These are phyloP conservation scores for Tetragonula clypearis DNA, from an alignment of 1,140 invertebrate genomes.

Conservation along the genomic window DNA sequence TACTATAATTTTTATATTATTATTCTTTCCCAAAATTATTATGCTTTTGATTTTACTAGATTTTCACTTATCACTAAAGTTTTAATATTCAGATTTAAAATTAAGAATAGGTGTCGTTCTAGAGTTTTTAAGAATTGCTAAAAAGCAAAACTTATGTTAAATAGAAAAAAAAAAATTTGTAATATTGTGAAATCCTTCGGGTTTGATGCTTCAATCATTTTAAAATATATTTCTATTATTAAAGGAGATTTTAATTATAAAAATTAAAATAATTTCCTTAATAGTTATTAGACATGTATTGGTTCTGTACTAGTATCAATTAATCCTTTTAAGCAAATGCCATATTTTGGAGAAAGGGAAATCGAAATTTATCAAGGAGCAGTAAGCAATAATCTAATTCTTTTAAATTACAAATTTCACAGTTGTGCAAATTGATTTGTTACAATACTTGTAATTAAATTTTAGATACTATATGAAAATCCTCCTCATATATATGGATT, in stretches of 20 bases:
- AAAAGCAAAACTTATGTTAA: no score
- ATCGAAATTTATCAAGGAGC: conserved; percentile 89
- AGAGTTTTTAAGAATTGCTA: no score
- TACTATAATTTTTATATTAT: no score
- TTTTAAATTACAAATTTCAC: neutral
- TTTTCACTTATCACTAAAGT: no score
- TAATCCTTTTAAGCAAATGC: conserved; percentile 91
- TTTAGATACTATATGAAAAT: conserved; percentile 88
- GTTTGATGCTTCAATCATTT: no score
- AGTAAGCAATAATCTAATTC: conserved; percentile 78
- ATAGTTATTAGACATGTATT: conserved; percentile 87
- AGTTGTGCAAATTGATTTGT: neutral
- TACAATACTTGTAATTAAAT: neutral
- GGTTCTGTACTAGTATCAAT: conserved; percentile 91
- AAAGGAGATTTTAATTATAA: neutral
- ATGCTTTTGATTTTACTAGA: no score
- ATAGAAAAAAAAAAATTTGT: no score
- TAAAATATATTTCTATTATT: neutral
- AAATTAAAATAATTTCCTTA: conserved; percentile 70
- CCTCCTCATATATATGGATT: conserved; percentile 89
- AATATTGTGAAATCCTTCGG: no score
- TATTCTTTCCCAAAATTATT: no score
- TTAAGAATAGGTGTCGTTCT: no score
- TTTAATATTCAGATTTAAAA: no score
- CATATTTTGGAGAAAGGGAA: conserved; percentile 88